Evolutionary conservation across 2,888 invertebrate genomes (phyloP).

Genomic region (Metopia argyrocephala): DNA sequence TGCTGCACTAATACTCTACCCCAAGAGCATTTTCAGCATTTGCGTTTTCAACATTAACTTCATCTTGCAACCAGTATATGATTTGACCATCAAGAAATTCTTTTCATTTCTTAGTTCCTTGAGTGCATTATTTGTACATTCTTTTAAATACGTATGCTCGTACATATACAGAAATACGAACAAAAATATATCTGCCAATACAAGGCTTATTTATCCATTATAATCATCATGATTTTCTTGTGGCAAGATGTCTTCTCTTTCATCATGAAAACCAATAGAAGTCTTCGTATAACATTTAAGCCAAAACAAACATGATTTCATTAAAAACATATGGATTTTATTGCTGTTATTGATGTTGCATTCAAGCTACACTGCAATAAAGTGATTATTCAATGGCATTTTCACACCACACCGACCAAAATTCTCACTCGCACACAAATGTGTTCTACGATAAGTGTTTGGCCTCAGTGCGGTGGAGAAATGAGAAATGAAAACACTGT

Average conservation of each 20-base stretch:
- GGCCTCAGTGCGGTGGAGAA: conserved; percentile 5
- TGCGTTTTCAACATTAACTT: neutral
- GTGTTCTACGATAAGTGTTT: neutral
- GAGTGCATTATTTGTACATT: conserved; percentile 22
- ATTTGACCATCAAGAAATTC: conserved; percentile 9
- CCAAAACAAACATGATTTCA: conserved; percentile 37
- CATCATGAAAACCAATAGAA: neutral
- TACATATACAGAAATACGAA: neutral
- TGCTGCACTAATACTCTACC: neutral
- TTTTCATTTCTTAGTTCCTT: neutral
- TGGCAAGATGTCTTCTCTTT: conserved; percentile 13
- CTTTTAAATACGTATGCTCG: neutral
- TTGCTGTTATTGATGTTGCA: neutral
- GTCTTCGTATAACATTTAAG: conserved; percentile 8
- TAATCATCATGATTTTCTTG: conserved; percentile 40
- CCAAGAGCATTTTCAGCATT: too few relatives aligned
- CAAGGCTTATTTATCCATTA: conserved; percentile 30
- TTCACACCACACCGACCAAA: conserved; percentile 47
- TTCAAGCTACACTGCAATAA: conserved; percentile 32
- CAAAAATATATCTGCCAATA: neutral
- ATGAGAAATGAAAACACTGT: neutral
- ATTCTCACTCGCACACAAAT: neutral
- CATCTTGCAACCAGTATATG: neutral
- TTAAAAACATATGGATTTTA: conserved; percentile 26
- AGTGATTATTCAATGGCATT: conserved; percentile 48